Base-by-base conservation (phyloP, 2,113 vertebrate species). In the Dicaeum eximium region DNA sequence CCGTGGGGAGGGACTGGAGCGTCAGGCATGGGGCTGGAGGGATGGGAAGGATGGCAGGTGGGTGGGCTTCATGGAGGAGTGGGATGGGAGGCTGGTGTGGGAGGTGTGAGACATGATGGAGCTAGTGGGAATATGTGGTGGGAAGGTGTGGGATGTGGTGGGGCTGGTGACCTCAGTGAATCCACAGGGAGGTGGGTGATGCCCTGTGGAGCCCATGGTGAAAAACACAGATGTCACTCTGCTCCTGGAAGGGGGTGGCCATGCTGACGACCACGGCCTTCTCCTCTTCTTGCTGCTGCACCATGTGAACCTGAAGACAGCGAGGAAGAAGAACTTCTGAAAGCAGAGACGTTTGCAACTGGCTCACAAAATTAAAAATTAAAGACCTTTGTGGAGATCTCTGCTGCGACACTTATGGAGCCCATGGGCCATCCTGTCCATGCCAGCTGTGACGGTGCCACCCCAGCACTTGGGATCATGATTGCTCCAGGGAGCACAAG, bases 121-220 rank as follows among this genome's bases (percentile, higher is more conserved):
- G 18, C 38, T 38, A 12, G 9, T 38, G 38, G 38, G 38, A 38
- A 38, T 54, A 20, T 16, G 9, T 15, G 42, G 9, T 10, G 37
- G 28, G 28, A n/a, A 69, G 8, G 9, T 19, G n/a, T n/a, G 33
- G 27, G 64, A 20, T 16, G 9, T 15, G 42, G 9, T 10, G 37
- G 28, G 28, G 24, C 27, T 62, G 45, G 40, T 8, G 38, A 48
- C 22, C 22, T 60, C 17, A 23, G 60, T 1, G 6, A 48, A 45
- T 21, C 16, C 24, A 2, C 0, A 37, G 40, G 40, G 19, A 48
- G 12, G 13, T 0, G 3, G 19, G 16, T 3, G 33, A 27, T 24
- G 15, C 4, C 51, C 37, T 0, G 0, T 4, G 23, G 37, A 67
- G 47, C 20, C 24, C 3, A 0, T 5, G 50, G 74, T 2, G 84